Base-by-base conservation (phyloP, 1,140 invertebrate genomes). In the Drosophila tropicalis region DNA sequence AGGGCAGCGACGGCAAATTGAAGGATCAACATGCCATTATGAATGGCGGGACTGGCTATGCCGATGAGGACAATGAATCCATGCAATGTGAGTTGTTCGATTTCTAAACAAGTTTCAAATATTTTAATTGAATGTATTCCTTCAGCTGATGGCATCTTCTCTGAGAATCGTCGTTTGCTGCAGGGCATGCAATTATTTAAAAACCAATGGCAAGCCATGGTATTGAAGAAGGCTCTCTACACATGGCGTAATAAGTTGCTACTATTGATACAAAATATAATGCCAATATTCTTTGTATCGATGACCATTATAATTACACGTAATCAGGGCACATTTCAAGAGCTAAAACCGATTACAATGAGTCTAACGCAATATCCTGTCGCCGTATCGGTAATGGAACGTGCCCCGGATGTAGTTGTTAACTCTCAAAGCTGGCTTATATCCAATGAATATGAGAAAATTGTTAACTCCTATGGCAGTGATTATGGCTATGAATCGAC, bases 181-280 rank as follows among this genome's bases (percentile, higher is more conserved):
- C 72, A 75, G 10, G 90, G 90, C 5, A 39, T 65, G 22, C 55
- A 84, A 54, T 47, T 91, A 1, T 68, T 64, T 0, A 12, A 51
- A 1, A 95, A 95, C 60, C 95, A 96, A 83, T 94, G 94, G 79
- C 91, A 91, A 32, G 95, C 94, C 0, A 95, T 95, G 93, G 82
- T 95, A 17, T 87, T 94, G 29, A 96, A 96, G 76, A 94, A 94
- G 62, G 77, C 93, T 2, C 92, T 95, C 10, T 93, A 94, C 7
- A 92, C 94, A 0, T 92, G 92, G 60, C 91, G 94, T 36, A 94
- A 94, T 34, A 94, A 94, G 92, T 62, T 94, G 3, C 78, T 94
- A 0, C 91, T 93, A 0, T 57, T 94, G 0, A 93, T 95, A 80
- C 94, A 95, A 78, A 93, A 94, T 40, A 67, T 93, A 3, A 93